A percentile compares a stretch with the other conserved stretches of the same genome.
Conservation (phyloP, 2,113 vertebrate species). For the Alces alces region DNA sequence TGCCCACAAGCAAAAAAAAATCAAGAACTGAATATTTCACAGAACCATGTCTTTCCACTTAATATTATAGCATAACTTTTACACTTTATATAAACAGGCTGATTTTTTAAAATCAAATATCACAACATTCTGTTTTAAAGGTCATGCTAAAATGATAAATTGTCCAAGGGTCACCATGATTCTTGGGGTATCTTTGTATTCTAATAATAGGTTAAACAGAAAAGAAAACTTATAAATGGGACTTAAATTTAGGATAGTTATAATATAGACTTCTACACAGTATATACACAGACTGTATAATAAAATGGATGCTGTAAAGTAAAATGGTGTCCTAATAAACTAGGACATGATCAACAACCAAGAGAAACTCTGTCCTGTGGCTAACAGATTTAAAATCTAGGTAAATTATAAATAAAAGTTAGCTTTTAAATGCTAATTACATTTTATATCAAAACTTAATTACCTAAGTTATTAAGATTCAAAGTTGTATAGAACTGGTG, state of each 20-base stretch:
- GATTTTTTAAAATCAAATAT: not conserved
- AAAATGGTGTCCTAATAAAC: not conserved
- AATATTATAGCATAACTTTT: not conserved
- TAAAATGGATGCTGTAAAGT: not conserved
- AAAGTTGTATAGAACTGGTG: not conserved
- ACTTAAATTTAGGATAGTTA: not conserved
- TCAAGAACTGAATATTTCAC: not conserved
- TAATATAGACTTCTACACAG: not conserved
- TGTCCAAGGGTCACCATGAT: not conserved
- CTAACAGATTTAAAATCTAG: constrained; percentile 19
- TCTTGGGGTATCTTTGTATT: not conserved
- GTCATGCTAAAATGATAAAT: not conserved
- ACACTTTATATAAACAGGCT: not conserved
- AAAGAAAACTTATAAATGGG: not conserved
- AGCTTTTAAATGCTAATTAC: not conserved
- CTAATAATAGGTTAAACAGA: constrained; percentile 5
- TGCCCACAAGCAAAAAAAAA: not conserved
- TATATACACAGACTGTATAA: not conserved
- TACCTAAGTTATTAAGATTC: not conserved
- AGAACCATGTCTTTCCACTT: not conserved
- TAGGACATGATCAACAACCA: not conserved
- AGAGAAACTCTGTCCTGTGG: not conserved
- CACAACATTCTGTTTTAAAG: not conserved
- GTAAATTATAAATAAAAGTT: not conserved
- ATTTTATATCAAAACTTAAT: not conserved